Percentiles rank a stretch among this genome's conserved stretches.
These are phyloP conservation scores for Prunella strophiata DNA, from an alignment of 2,797 vertebrate genomes.

Conservation along the genomic window DNA sequence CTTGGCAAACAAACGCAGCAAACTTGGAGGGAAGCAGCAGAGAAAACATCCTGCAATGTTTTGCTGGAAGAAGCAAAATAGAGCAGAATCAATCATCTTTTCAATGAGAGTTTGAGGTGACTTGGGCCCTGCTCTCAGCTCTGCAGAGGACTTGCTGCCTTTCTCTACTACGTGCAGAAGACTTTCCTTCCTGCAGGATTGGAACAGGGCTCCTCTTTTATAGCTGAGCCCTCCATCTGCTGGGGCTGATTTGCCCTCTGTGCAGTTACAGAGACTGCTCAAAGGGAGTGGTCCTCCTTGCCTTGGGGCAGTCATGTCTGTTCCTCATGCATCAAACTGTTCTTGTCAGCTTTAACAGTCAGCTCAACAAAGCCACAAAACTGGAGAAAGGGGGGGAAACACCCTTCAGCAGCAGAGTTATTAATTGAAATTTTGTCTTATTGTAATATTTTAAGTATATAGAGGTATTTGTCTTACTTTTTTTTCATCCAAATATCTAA, in stretches of 20 bases:
- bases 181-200: background rate
- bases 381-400: too few relatives aligned
- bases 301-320: background rate
- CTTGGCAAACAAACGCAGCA: conserved; percentile 23
- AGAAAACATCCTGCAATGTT: conserved; percentile 34
- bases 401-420: background rate
- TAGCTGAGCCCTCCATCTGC: background rate
- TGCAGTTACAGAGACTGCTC: background rate
- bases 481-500: background rate
- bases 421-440: background rate
- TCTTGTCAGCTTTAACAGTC: background rate
- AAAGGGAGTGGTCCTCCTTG: background rate
- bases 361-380: background rate
- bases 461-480: background rate
- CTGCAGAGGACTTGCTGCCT: background rate
- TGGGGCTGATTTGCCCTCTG: background rate
- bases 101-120: conserved; percentile 49
- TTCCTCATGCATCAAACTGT: background rate
- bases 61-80: conserved; percentile 42
- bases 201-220: background rate
- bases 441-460: background rate
- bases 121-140: background rate
- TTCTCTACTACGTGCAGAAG: fast-evolving
- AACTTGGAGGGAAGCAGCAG: conserved; percentile 16
- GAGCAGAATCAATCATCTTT: conserved; percentile 48